Percentiles rank a stretch among this genome's conserved stretches.
phyloP scores from a whole-genome alignment of 2,888 invertebrate species.

The Catocala fraxini region DNA sequence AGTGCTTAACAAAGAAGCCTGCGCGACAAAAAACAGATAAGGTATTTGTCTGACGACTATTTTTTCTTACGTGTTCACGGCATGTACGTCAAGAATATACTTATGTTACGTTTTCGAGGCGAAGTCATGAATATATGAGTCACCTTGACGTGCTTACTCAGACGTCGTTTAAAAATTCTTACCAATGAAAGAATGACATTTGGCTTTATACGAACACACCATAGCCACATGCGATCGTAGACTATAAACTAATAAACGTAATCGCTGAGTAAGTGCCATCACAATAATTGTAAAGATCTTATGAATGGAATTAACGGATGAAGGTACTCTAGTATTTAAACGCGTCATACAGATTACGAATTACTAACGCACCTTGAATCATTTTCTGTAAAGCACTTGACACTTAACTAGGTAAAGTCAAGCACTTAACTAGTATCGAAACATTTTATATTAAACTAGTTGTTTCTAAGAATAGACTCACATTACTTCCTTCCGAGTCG shows the following conservation, averaged over 20 bases:
- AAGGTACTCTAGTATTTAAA: background rate
- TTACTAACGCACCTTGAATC: slow-evolving; percentile 17
- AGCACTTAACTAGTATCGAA: background rate
- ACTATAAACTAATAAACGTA: slow-evolving; percentile 9
- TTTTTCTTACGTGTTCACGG: background rate
- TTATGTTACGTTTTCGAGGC: slow-evolving; percentile 18
- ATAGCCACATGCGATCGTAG: slow-evolving; percentile 4
- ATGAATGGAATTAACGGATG: slow-evolving; percentile 1
- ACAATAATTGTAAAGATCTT: background rate
- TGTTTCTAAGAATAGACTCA: slow-evolving; percentile 8
- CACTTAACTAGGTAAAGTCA: slow-evolving; percentile 8
- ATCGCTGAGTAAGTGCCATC: background rate
- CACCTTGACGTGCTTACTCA: slow-evolving; percentile 16
- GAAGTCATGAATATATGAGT: slow-evolving; percentile 28
- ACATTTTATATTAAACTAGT: background rate
- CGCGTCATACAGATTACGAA: background rate
- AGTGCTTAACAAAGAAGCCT: too few relatives aligned
- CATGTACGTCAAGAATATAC: slow-evolving; percentile 18
- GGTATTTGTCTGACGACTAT: background rate
- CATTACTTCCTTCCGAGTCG: background rate
- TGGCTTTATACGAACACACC: slow-evolving; percentile 7
- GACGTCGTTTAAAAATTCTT: slow-evolving; percentile 18
- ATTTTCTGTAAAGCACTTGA: slow-evolving; percentile 11
- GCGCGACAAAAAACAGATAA: background rate
- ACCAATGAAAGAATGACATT: slow-evolving; percentile 16